Evolutionary conservation across 2,888 invertebrate species (phyloP).

Genomic region (Leptinotarsa rubiginosa): DNA sequence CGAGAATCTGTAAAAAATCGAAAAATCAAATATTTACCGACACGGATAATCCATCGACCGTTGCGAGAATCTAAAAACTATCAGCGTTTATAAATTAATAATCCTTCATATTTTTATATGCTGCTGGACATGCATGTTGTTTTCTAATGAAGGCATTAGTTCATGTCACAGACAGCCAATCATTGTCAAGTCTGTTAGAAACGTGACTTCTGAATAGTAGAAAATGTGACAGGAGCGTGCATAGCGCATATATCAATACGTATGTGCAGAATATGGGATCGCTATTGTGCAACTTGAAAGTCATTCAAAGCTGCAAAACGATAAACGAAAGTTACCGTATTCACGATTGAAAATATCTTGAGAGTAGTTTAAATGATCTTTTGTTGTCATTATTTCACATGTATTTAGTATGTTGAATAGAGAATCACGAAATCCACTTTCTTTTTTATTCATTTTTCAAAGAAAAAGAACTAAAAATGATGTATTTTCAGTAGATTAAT

Average conservation of each 20-base stretch:
- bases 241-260: constrained; percentile 8
- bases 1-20: too few relatives aligned
- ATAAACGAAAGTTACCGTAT: background rate
- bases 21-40: too few relatives aligned
- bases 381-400: background rate
- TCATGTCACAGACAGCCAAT: constrained; percentile 13
- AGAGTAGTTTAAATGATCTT: background rate
- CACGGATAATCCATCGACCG: too few relatives aligned
- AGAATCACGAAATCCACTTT: too few relatives aligned
- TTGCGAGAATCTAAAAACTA: too few relatives aligned
- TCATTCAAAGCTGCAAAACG: background rate
- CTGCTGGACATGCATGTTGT: background rate
- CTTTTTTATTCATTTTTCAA: too few relatives aligned
- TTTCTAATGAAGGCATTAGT: constrained; percentile 10
- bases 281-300: constrained; percentile 5
- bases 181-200: constrained; percentile 2
- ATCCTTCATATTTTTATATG: background rate
- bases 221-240: constrained; percentile 3
- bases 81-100: background rate
- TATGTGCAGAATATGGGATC: constrained; percentile 2
- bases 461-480: too few relatives aligned
- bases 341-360: background rate
- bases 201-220: constrained; percentile 15
- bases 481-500: too few relatives aligned
- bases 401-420: too few relatives aligned